These are phyloP conservation scores for Microctenopoma lineatum DNA, from an alignment of 2,797 vertebrate species.

Conservation along the genomic window DNA sequence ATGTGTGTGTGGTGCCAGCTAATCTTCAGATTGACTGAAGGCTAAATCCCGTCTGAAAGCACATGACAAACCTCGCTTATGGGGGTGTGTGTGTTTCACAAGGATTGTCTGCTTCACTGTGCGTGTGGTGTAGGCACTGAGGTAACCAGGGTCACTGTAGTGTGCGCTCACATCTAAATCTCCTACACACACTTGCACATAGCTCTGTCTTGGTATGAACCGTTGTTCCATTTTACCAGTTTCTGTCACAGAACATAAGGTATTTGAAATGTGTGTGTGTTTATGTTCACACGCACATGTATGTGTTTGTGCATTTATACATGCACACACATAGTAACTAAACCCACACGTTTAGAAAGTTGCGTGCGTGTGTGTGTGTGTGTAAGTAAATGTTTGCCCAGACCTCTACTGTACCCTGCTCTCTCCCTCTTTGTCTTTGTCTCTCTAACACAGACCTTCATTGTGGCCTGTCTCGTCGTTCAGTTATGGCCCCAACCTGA, in stretches of 20 bases:
- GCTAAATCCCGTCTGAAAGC: constrained; percentile 53
- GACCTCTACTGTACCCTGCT: constrained; percentile 41
- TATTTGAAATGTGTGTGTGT: constrained; percentile 6
- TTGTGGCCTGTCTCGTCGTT: constrained; percentile 71
- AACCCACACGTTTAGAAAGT: not conserved
- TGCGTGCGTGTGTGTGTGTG: constrained; percentile 11
- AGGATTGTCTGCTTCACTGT: constrained; percentile 1
- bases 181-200: not conserved
- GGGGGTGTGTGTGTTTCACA: constrained; percentile 4
- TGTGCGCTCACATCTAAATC: constrained; percentile 20
- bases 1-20: constrained; percentile 30
- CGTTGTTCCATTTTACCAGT: constrained; percentile 46
- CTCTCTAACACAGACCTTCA: constrained; percentile 69
- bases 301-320: not conserved
- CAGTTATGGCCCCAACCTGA: constrained; percentile 67
- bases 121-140: not conserved
- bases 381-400: constrained; percentile 23
- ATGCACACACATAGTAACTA: not conserved
- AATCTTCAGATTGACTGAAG: constrained; percentile 59
- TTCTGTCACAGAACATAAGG: constrained; percentile 11
- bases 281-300: not conserved
- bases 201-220: constrained; percentile 11
- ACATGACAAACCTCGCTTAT: constrained; percentile 52
- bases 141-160: constrained; percentile 22
- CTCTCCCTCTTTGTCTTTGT: constrained; percentile 35